Evolutionary conservation across 2,113 vertebrate species (phyloP), one percentile per base, ranked within the genome.

Genomic region (Dromaius novaehollandiae): DNA sequence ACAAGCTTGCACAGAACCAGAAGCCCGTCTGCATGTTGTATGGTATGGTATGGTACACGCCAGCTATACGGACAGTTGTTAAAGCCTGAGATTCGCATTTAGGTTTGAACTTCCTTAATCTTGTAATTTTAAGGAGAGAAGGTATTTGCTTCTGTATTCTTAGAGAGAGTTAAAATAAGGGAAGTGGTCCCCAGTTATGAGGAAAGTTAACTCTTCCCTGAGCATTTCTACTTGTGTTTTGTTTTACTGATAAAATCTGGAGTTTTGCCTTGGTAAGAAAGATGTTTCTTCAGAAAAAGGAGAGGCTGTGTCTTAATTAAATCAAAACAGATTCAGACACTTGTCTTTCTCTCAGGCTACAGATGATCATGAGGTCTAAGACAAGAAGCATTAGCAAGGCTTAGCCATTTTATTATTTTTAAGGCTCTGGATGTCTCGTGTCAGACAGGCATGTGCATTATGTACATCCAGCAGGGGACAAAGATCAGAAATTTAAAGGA

Each of bases 401-500:
- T 95, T 90, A 95, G 92, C 76, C 92, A 76, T 85, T 55, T 74
- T 18, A 71, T 73, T 53, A 55, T 81, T 85, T 95, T 89, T 91
- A 44, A 94, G 82, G 77, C 63, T 97, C 89, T 96, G 97, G 56
- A 66, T 82, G 80, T 95, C 94, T 97, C 96, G 78, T 94, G 91
- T 97, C 96, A 97, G 87, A 80, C 87, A 55, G 63, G 82, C 94
- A 83, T 78, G 93, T 96, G 79, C 86, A 85, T 94, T 94, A 94
- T 96, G 89, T 81, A 92, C 58, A 97, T 97, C 94, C 97, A 98
- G 95, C 92, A 86, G 86, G 94, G 96, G 97, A 97, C 95, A 94
- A 94, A 96, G 97, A 97, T 95, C 98, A 97, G 94, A 89, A 76
- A 81, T 84, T 79, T 83, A 88, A 88, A 97, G 90, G 78, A 97